Conservation (phyloP, 2,888 invertebrate genomes). For the Euzophera pinguis region DNA sequence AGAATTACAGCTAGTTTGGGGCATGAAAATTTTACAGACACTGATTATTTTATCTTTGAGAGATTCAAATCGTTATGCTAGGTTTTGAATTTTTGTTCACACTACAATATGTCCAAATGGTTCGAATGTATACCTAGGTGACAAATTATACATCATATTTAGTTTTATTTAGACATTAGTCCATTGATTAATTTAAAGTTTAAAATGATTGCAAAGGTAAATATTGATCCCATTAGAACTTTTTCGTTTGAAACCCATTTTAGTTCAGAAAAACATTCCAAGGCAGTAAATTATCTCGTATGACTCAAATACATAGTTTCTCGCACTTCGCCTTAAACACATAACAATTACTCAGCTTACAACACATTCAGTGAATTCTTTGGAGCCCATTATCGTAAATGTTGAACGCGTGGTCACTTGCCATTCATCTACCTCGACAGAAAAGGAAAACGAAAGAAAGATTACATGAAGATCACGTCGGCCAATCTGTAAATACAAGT, state of each 20-base stretch:
- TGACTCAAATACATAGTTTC: not conserved
- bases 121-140: no score
- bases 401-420: not conserved
- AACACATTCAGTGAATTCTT: constrained; percentile 7
- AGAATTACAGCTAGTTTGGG: no score
- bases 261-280: not conserved
- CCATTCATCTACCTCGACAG: not conserved
- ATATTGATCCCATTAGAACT: not conserved
- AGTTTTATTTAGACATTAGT: no score
- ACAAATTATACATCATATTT: no score
- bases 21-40: no score
- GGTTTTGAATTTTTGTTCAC: no score
- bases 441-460: constrained; percentile 2
- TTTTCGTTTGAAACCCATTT: not conserved
- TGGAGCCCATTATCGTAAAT: constrained; percentile 8
- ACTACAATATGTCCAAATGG: no score
- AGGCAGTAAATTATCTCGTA: not conserved
- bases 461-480: not conserved
- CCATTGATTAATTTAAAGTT: no score
- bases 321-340: constrained; percentile 1
- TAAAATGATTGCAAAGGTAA: no score
- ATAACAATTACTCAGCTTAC: constrained; percentile 10
- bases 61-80: no score
- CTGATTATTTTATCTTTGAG: no score
- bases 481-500: not conserved